These are phyloP conservation scores for Rhagonycha lutea DNA, from an alignment of 2,888 invertebrate genomes.

Conservation along the genomic window DNA sequence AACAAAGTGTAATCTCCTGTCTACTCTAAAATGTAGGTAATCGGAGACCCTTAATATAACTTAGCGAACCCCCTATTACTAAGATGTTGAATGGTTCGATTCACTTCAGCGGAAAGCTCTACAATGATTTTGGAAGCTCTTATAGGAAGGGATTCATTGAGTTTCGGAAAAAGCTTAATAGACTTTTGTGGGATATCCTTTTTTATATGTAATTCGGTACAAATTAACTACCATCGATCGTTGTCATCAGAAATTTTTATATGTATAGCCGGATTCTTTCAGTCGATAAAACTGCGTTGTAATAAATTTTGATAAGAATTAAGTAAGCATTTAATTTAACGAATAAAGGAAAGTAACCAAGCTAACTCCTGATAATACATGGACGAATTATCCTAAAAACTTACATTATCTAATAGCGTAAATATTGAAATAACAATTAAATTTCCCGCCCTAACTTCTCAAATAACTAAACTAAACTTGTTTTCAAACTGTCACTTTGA, in stretches of 20 bases:
- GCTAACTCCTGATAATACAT: neutral
- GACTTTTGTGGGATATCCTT: constrained; percentile 1
- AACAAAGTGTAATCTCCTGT: constrained; percentile 4
- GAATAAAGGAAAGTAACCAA: neutral
- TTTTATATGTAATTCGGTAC: neutral
- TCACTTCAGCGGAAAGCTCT: neutral
- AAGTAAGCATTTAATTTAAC: neutral
- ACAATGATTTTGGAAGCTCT: constrained; percentile 1
- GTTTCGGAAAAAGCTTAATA: neutral
- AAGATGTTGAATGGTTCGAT: constrained; percentile 3
- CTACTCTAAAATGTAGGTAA: constrained; percentile 3
- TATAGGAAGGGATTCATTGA: neutral
- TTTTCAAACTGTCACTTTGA: too few species aligned
- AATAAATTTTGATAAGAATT: neutral
- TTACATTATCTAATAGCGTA: too few species aligned
- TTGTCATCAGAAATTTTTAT: neutral
- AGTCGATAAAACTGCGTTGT: neutral
- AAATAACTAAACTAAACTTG: too few species aligned
- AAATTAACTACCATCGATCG: neutral
- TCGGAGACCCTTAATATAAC: constrained; percentile 3
- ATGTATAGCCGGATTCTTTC: neutral
- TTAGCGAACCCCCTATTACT: constrained; percentile 1
- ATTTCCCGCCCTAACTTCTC: too few species aligned
- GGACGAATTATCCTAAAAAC: too few species aligned
- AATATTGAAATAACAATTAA: too few species aligned